Conservation (phyloP, 2,888 invertebrate genomes). For the Tortrix viridana region DNA sequence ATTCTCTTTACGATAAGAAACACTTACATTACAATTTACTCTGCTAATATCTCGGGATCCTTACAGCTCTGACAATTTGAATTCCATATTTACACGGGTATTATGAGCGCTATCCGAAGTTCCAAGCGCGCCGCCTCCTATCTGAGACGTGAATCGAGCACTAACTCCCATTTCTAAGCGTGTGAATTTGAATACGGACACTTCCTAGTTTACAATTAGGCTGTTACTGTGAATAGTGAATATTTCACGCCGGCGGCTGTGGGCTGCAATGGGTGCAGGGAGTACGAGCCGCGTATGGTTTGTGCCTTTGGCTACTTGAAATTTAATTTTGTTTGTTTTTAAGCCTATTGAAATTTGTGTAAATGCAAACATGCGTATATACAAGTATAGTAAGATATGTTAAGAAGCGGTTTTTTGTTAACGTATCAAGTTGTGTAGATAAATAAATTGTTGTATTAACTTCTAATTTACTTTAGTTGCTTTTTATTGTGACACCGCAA, state of each 20-base stretch:
- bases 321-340: conserved; percentile 1
- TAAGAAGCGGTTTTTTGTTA: background rate
- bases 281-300: conserved; percentile 19
- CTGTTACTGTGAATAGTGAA: conserved; percentile 23
- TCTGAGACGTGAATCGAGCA: conserved; percentile 52
- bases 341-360: no score
- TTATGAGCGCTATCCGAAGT: conserved; percentile 15
- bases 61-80: conserved; percentile 5
- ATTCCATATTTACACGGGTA: conserved; percentile 7
- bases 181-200: conserved; percentile 47
- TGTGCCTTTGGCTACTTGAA: background rate
- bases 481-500: conserved; percentile 8
- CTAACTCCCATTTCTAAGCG: conserved; percentile 42
- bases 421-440: background rate
- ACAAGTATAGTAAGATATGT: no score
- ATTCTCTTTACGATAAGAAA: no score
- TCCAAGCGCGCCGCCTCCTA: conserved; percentile 44
- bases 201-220: conserved; percentile 61
- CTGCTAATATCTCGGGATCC: background rate
- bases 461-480: background rate
- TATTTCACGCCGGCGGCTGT: conserved; percentile 16
- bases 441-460: background rate
- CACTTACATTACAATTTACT: background rate
- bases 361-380: no score
- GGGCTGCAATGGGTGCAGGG: conserved; percentile 10